Evolutionary conservation across 2,797 vertebrate genomes (phyloP).

Genomic region (Furcifer pardalis): DNA sequence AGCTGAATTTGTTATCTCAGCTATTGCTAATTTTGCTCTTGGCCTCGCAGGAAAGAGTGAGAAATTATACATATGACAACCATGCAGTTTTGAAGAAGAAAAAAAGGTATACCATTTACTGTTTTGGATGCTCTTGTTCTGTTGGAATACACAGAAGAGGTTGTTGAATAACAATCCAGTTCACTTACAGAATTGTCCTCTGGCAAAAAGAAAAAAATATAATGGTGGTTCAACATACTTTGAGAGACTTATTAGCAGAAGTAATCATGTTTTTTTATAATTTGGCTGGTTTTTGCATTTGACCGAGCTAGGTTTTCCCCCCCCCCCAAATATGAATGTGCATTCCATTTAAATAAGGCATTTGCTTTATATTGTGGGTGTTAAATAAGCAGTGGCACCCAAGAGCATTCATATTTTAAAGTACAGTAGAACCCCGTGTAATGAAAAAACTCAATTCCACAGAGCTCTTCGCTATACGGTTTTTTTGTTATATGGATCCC

Average conservation of each 20-base stretch:
- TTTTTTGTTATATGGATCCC: no score
- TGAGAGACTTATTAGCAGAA: background rate
- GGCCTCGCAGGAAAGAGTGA: background rate
- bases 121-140: background rate
- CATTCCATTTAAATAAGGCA: slow-evolving; percentile 11
- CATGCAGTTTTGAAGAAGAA: background rate
- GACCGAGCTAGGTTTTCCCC: background rate
- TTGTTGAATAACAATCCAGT: background rate
- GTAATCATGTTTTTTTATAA: background rate
- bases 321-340: background rate
- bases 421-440: no score
- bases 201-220: background rate
- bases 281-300: slow-evolving; percentile 37
- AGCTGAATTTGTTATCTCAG: background rate
- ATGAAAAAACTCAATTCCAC: no score
- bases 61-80: background rate
- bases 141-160: background rate
- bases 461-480: no score
- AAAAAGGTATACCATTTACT: background rate
- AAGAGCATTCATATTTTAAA: no score
- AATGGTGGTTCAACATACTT: slow-evolving; percentile 2
- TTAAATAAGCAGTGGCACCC: no score
- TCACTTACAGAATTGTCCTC: background rate
- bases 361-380: no score
- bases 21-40: background rate